Evolutionary conservation across 2,113 vertebrate genomes (phyloP), one percentile per base, ranked within the genome.

Genomic region (Gymnocephalus cernua): DNA sequence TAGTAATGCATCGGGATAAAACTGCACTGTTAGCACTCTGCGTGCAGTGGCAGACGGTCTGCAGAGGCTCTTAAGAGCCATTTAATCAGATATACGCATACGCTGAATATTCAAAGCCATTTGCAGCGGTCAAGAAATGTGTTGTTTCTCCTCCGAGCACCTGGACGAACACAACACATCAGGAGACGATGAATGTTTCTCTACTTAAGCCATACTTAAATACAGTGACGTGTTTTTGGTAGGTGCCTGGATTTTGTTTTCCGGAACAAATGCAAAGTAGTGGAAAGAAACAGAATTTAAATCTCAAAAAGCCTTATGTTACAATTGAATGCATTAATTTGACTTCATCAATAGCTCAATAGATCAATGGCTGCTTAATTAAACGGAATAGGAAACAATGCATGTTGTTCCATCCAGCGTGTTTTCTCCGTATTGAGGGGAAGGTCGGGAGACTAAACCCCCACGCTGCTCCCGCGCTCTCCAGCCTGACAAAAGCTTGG

Each of bases 31-130:
- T 88, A 89, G 92, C 92, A 91, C 86, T 92, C 86, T 84, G 78
- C 66, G 69, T 62, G 85, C 86, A 59, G 88, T 44, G 57, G 89
- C 83, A 66, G 88, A 82, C 87, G 74, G 73, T 89, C 44, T 66
- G 85, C 88, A 48, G 90, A 84, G 87, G 91, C 91, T 92, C 92
- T 92, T 93, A 90, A 93, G 88, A 87, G 86, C 82, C 77, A 90
- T 88, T 92, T 93, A 93, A 92, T 93, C 94, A 93, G 92, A 89
- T 83, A 83, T 53, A 82, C 80, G 72, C 85, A 54, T 27, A 78
- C 82, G 61, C 87, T 94, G 92, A 95, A 94, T 94, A 94, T 95
- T 93, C 93, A 94, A 68, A 84, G 86, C 82, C 90, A 91, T 89
- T 92, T 91, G 85, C 83, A 63, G 86, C 79, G 87, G 90, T 93